A percentile compares a stretch with the other conserved stretches of the same genome.
Conservation (phyloP, 2,888 invertebrate species). For the Hyposoter dolosus region DNA sequence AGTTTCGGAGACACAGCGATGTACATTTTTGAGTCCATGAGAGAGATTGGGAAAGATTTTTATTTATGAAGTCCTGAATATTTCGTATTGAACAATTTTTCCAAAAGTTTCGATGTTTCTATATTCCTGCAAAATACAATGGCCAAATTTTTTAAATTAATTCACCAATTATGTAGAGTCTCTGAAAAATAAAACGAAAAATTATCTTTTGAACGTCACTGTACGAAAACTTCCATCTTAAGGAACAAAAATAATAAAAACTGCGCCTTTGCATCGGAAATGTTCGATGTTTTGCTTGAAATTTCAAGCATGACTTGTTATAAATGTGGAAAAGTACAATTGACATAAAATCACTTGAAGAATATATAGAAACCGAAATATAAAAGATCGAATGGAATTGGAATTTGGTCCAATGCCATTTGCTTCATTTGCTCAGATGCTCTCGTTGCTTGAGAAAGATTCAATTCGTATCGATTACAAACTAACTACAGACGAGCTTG, state of each 20-base stretch:
- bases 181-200: no score
- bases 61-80: no score
- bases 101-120: no score
- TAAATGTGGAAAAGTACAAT: background rate
- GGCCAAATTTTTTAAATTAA: no score
- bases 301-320: background rate
- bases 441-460: constrained; percentile 8
- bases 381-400: background rate
- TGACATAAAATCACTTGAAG: background rate
- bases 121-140: no score
- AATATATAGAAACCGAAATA: background rate
- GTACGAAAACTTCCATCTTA: background rate
- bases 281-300: background rate
- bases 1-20: no score
- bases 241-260: background rate
- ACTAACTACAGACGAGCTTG: background rate
- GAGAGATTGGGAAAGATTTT: no score
- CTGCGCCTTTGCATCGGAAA: background rate
- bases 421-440: background rate
- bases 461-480: constrained; percentile 49
- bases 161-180: no score
- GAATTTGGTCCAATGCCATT: background rate
- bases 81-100: no score
- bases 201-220: no score
- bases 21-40: no score